Conservation (phyloP, 2,888 invertebrate genomes). For the Dasypogon diadema region DNA sequence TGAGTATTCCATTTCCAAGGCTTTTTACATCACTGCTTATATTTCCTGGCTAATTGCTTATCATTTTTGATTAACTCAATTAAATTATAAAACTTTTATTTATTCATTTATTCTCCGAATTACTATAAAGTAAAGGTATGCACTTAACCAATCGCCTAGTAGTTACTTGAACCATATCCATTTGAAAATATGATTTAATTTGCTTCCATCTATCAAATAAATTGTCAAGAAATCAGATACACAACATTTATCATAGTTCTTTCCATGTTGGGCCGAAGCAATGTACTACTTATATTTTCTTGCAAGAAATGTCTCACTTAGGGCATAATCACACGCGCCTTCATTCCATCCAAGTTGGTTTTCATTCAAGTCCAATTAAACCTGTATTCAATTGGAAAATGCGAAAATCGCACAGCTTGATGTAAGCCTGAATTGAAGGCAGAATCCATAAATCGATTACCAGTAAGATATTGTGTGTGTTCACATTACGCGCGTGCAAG, state of each 20-base stretch:
- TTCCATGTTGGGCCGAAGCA: neutral
- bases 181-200: conserved; percentile 34
- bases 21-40: too few relatives aligned
- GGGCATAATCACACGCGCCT: conserved; percentile 32
- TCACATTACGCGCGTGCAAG: neutral
- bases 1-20: too few relatives aligned
- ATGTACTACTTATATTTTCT: conserved; percentile 24
- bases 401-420: neutral
- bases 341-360: conserved; percentile 5
- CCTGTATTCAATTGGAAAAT: neutral
- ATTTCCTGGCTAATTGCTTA: too few relatives aligned
- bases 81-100: too few relatives aligned
- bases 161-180: too few relatives aligned
- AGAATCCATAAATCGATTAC: too few relatives aligned
- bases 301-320: conserved; percentile 42
- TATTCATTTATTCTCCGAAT: too few relatives aligned
- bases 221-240: conserved; percentile 3
- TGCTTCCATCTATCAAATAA: conserved; percentile 24
- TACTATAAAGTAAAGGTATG: too few relatives aligned
- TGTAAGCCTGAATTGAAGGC: too few relatives aligned
- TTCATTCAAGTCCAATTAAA: conserved; percentile 31
- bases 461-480: too few relatives aligned
- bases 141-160: too few relatives aligned
- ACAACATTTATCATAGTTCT: conserved; percentile 35
- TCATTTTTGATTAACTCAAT: too few relatives aligned